Percentiles rank a stretch among this genome's conserved stretches.
These are phyloP conservation scores for Allacma fusca DNA, from an alignment of 2,888 invertebrate species.

Conservation along the genomic window DNA sequence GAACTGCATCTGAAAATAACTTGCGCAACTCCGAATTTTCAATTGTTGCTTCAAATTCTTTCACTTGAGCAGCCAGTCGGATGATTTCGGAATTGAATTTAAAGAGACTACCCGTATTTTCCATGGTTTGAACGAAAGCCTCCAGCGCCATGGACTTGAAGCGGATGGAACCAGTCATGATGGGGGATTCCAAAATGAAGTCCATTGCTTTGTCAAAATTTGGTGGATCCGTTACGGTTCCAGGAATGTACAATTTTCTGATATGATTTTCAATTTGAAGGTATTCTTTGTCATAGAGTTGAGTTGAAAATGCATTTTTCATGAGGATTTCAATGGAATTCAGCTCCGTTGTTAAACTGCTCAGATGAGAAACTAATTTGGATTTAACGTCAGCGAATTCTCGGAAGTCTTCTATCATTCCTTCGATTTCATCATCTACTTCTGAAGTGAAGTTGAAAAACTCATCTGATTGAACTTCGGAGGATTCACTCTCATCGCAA, in stretches of 20 bases:
- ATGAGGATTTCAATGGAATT: neutral
- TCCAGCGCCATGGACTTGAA: neutral
- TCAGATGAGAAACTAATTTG: neutral
- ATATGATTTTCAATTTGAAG: neutral
- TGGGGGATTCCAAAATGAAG: neutral
- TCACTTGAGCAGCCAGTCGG: neutral
- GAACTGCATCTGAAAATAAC: neutral
- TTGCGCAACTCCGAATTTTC: neutral
- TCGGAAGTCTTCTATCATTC: neutral
- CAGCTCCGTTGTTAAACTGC: neutral
- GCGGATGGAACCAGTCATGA: neutral
- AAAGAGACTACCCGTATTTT: neutral
- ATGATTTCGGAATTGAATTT: neutral
- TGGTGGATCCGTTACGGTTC: neutral
- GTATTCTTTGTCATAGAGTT: neutral
- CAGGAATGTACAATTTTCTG: neutral
- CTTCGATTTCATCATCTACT: constrained; percentile 1
- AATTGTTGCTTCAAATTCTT: neutral
- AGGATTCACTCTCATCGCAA: constrained; percentile 4
- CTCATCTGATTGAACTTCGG: neutral
- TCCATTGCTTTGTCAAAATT: neutral
- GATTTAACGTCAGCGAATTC: neutral
- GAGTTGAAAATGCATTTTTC: neutral
- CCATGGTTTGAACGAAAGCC: neutral
- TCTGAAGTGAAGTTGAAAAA: neutral